Conservation (phyloP, 2,888 invertebrate species). For the Cistogaster globosa region DNA sequence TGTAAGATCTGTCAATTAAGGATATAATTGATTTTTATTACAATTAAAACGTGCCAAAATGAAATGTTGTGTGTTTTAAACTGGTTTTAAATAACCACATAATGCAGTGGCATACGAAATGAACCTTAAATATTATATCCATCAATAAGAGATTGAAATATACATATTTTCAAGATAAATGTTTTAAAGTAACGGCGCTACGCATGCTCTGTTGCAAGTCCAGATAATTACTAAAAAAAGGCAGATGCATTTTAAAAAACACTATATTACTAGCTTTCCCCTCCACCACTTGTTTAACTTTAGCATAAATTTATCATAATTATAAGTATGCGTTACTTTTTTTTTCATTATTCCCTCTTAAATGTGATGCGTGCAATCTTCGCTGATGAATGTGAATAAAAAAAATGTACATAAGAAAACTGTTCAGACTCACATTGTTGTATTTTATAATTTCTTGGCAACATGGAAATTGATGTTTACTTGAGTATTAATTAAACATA, state of each 20-base stretch:
- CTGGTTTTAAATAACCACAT: conserved; percentile 2
- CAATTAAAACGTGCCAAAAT: conserved; percentile 4
- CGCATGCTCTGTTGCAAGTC: conserved; percentile 36
- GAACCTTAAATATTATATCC: conserved; percentile 10
- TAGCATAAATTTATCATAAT: conserved; percentile 46
- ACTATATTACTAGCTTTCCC: conserved; percentile 3
- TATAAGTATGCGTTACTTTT: conserved; percentile 24
- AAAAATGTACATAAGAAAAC: conserved; percentile 54
- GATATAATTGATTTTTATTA: conserved; percentile 34
- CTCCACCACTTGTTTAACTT: conserved; percentile 9
- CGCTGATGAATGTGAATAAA: conserved; percentile 34
- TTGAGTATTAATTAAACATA: conserved; percentile 69
- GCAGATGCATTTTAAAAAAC: conserved; percentile 51
- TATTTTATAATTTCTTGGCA: conserved; percentile 65
- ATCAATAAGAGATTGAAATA: conserved; percentile 40
- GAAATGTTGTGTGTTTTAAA: conserved; percentile 1
- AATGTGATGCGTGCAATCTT: conserved; percentile 52
- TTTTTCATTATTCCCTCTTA: not conserved
- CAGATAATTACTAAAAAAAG: conserved; percentile 9
- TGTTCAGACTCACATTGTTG: conserved; percentile 51
- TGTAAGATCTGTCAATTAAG: conserved; percentile 20
- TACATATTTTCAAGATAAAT: conserved; percentile 33
- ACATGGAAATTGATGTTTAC: conserved; percentile 71
- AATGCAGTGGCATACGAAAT: not conserved
- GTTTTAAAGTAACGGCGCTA: conserved; percentile 34